Evolutionary conservation across 2,797 vertebrate species (phyloP).

Genomic region (Sebastes iracundus): DNA sequence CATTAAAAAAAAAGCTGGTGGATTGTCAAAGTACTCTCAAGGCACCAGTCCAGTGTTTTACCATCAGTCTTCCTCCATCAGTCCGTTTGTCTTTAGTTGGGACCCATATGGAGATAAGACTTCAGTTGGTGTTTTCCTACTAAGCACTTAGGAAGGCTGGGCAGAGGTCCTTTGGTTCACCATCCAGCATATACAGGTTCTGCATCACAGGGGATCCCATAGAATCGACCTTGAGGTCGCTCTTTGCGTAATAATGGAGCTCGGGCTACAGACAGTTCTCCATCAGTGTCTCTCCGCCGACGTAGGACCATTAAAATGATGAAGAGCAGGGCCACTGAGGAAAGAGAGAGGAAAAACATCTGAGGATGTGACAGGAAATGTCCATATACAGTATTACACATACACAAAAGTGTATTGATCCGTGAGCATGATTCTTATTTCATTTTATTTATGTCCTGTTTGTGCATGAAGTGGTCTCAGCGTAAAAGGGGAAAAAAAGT

Average conservation of each 20-base stretch:
- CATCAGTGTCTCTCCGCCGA: conserved; percentile 62
- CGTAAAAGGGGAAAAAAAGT: background rate
- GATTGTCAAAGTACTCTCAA: conserved; percentile 20
- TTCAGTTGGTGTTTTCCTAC: conserved; percentile 4
- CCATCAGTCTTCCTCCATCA: conserved; percentile 13
- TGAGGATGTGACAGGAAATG: background rate
- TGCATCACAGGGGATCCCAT: conserved; percentile 83
- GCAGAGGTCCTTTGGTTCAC: conserved; percentile 70
- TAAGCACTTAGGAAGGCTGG: background rate
- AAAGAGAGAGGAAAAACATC: background rate
- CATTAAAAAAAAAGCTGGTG: conserved; percentile 6
- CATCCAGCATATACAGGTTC: conserved; percentile 92
- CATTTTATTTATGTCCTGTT: conserved; percentile 9
- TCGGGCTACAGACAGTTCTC: conserved; percentile 75
- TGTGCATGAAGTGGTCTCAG: background rate
- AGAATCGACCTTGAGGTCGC: conserved; percentile 68
- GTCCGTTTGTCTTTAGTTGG: conserved; percentile 23
- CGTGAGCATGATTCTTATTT: conserved; percentile 22
- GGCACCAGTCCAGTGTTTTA: conserved; percentile 19
- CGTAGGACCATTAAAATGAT: conserved; percentile 82
- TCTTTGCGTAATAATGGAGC: conserved; percentile 81
- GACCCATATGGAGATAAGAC: background rate
- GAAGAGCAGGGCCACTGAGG: conserved; percentile 81
- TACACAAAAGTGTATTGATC: conserved; percentile 4
- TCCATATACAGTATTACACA: background rate